Evolutionary conservation across 2,797 vertebrate genomes (phyloP).

Genomic region (Gallinago stenura): DNA sequence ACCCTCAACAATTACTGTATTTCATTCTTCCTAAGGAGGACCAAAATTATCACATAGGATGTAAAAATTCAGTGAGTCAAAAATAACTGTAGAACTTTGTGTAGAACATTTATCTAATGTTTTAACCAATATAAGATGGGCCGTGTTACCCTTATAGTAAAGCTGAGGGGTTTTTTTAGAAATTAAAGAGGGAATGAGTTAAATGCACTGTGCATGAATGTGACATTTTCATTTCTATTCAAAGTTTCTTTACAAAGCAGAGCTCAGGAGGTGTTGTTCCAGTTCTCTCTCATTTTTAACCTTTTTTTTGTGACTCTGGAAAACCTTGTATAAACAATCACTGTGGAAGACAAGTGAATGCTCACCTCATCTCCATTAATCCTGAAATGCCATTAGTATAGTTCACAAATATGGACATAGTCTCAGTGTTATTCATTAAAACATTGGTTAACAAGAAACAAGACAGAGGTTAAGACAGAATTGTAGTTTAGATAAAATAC

Average conservation of each 20-base stretch:
- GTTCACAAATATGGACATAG: not conserved
- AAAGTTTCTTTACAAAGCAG: constrained; percentile 48
- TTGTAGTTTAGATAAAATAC: not conserved
- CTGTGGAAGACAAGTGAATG: constrained; percentile 15
- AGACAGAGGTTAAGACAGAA: not conserved
- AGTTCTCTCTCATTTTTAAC: constrained; percentile 17
- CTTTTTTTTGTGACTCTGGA: constrained; percentile 23
- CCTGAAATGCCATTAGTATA: constrained; percentile 21
- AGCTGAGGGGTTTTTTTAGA: constrained; percentile 20
- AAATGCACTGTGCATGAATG: constrained; percentile 37
- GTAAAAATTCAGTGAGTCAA: constrained; percentile 39
- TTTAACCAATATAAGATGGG: constrained; percentile 62
- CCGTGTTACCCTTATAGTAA: constrained; percentile 61
- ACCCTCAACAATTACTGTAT: not conserved
- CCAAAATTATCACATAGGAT: constrained; percentile 4
- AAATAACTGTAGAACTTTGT: constrained; percentile 65
- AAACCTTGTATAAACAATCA: constrained; percentile 46
- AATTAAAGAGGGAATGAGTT: constrained; percentile 60
- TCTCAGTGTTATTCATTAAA: not conserved
- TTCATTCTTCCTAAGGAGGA: constrained; percentile 37
- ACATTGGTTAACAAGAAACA: not conserved
- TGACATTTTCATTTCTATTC: constrained; percentile 70
- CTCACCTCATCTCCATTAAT: not conserved
- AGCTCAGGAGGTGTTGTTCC: constrained; percentile 47
- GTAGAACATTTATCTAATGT: constrained; percentile 67